These are phyloP conservation scores for Hippoglossus stenolepis DNA, from an alignment of 2,113 vertebrate species.

Conservation along the genomic window DNA sequence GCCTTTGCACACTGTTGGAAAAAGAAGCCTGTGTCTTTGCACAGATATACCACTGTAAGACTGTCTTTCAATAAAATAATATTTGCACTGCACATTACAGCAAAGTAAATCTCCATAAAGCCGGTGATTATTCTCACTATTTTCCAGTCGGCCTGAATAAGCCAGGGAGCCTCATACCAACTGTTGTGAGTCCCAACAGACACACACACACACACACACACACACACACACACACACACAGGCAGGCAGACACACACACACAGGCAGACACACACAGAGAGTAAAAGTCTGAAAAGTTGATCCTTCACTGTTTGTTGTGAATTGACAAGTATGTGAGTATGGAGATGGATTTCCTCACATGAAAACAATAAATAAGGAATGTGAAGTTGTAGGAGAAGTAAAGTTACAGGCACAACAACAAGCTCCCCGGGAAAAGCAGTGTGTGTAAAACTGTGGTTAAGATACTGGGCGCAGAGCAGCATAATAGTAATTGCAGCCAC, in stretches of 20 bases:
- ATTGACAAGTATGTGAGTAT: neutral
- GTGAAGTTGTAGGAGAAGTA: slow-evolving; percentile 16
- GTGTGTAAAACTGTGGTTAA: slow-evolving; percentile 41
- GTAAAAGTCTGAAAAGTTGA: slow-evolving; percentile 49
- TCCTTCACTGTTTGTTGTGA: slow-evolving; percentile 41
- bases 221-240: neutral
- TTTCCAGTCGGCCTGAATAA: slow-evolving; percentile 54
- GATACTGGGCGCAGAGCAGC: slow-evolving; percentile 64
- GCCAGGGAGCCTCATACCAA: slow-evolving; percentile 43
- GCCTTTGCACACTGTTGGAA: neutral
- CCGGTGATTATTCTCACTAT: slow-evolving; percentile 54
- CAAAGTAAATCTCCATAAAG: slow-evolving; percentile 58
- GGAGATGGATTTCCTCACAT: slow-evolving; percentile 36
- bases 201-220: neutral
- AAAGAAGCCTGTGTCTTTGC: neutral
- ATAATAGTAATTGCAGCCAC: slow-evolving; percentile 75
- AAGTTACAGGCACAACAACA: slow-evolving; percentile 38
- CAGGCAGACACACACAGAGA: slow-evolving; percentile 4
- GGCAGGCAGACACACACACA: too few relatives aligned
- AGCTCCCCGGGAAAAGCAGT: slow-evolving; percentile 22
- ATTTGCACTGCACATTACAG: slow-evolving; percentile 45
- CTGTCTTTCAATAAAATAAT: slow-evolving; percentile 28
- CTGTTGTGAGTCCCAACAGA: slow-evolving; percentile 43
- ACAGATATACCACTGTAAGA: slow-evolving; percentile 28
- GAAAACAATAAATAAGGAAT: slow-evolving; percentile 36